Conservation (phyloP, 2,797 vertebrate genomes). For the Schizopygopsis malacanthus region DNA sequence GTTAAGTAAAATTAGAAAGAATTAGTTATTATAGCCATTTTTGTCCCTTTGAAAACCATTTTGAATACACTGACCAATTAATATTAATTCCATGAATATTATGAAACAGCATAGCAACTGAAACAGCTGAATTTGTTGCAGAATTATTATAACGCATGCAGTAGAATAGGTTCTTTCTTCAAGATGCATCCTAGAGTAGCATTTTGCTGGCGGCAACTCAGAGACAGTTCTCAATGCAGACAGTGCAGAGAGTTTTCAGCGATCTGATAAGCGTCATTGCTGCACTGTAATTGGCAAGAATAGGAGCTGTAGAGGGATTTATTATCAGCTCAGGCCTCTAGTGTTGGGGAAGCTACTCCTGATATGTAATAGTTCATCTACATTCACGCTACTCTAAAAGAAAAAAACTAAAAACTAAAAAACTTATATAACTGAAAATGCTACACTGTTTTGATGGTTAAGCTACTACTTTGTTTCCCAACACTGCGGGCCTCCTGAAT, state of each 20-base stretch:
- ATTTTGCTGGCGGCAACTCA: conserved; percentile 40
- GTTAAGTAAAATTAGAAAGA: conserved; percentile 6
- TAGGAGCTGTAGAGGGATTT: conserved; percentile 10
- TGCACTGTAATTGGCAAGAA: background rate
- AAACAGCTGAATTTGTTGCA: background rate
- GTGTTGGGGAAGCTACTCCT: conserved; percentile 12
- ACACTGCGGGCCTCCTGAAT: conserved; percentile 24
- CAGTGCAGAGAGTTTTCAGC: conserved; percentile 14
- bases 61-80: conserved; percentile 43
- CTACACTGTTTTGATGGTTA: background rate
- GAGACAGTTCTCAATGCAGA: conserved; percentile 19
- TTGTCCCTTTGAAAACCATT: conserved; percentile 62
- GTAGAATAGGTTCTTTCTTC: background rate
- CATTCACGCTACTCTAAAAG: background rate
- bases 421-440: background rate
- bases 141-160: conserved; percentile 4
- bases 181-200: conserved; percentile 36
- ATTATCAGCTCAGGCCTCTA: conserved; percentile 21
- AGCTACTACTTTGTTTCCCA: conserved; percentile 16
- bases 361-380: background rate
- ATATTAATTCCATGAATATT: conserved; percentile 4
- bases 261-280: background rate
- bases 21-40: conserved; percentile 18
- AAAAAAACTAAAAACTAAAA: too few relatives aligned
- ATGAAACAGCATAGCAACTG: conserved; percentile 31